Conservation (phyloP, 2,888 invertebrate genomes). For the Petrolisthes cinctipes region DNA sequence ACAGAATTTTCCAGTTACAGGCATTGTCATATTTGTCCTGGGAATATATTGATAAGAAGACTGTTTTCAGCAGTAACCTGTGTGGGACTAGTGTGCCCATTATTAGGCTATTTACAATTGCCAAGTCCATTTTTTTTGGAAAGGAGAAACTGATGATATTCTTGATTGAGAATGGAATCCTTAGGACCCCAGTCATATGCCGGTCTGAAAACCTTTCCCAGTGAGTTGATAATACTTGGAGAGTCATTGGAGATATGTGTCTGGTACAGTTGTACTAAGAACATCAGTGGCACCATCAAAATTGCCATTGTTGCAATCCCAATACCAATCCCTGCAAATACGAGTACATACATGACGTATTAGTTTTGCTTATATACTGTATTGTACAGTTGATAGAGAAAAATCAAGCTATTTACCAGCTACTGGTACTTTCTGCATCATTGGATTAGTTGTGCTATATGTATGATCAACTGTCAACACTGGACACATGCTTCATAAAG, state of each 20-base stretch:
- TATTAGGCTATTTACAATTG: background rate
- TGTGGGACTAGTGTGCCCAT: too few species aligned
- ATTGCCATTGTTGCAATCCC: background rate
- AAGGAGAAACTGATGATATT: background rate
- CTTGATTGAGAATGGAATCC: background rate
- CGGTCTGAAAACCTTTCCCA: background rate
- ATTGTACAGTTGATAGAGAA: background rate
- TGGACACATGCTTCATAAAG: too few species aligned
- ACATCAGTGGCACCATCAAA: conserved; percentile 26
- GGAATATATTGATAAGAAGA: too few species aligned
- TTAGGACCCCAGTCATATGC: conserved; percentile 15
- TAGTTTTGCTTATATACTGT: background rate
- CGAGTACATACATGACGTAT: background rate
- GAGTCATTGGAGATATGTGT: background rate
- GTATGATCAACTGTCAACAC: too few species aligned
- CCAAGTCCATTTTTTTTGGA: background rate
- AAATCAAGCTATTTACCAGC: too few species aligned
- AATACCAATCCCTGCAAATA: conserved; percentile 17
- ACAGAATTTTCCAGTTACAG: too few species aligned
- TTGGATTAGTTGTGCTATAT: too few species aligned
- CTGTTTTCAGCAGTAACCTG: too few species aligned
- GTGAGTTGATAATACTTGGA: background rate
- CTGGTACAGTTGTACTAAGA: background rate
- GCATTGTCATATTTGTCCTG: too few species aligned
- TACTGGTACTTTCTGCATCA: too few species aligned